Evolutionary conservation across 2,888 invertebrate genomes (phyloP).

Genomic region (Tenthredo scrophulariae): DNA sequence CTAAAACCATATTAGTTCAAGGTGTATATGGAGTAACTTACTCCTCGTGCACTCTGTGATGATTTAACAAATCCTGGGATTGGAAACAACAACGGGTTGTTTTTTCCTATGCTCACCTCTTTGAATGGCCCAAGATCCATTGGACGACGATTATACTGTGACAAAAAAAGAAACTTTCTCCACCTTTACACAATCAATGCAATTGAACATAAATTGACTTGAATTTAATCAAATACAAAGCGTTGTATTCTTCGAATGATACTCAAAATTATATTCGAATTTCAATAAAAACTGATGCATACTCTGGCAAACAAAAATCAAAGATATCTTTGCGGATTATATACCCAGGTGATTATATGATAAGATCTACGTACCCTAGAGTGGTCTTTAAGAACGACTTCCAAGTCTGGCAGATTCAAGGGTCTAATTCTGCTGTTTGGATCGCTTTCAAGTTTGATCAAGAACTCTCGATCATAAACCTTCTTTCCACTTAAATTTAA

Average conservation of each 20-base stretch:
- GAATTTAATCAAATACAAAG: not conserved
- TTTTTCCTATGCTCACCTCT: not conserved
- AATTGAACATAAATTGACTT: not conserved
- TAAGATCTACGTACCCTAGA: conserved; percentile 63
- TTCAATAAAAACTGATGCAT: not conserved
- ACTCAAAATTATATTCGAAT: not conserved
- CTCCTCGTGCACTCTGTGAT: conserved; percentile 10
- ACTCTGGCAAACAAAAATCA: not conserved
- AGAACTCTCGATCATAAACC: conserved; percentile 89
- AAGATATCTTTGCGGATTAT: not conserved
- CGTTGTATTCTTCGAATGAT: not conserved
- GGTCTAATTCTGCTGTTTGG: conserved; percentile 88
- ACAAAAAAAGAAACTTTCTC: not conserved
- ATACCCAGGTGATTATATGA: not conserved
- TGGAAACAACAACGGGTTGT: not conserved
- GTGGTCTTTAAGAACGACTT: conserved; percentile 81
- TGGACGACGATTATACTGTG: not conserved
- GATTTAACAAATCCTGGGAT: not conserved
- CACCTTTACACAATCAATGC: not conserved
- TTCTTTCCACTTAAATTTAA: conserved; percentile 89
- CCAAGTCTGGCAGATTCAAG: conserved; percentile 84
- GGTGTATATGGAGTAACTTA: not conserved
- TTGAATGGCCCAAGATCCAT: not conserved
- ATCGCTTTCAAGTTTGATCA: conserved; percentile 87
- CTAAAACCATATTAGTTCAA: not conserved